Evolutionary conservation across 2,113 vertebrate species (phyloP).

Genomic region (Hyperoodon ampullatus): DNA sequence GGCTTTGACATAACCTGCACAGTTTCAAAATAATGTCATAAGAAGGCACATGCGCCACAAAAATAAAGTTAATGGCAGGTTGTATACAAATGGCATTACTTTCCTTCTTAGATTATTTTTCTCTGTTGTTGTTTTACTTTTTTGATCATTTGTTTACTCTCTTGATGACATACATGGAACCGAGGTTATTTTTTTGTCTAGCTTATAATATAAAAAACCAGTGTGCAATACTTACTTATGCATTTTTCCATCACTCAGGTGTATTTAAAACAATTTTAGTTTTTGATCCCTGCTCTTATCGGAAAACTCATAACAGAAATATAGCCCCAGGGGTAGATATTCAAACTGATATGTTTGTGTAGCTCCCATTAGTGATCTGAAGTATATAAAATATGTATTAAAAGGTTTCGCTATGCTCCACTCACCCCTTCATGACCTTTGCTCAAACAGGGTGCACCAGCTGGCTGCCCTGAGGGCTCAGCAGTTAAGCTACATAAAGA

Average conservation of each 20-base stretch:
- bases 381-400: constrained; percentile 21
- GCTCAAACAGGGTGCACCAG: not conserved
- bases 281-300: not conserved
- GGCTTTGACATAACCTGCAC: not conserved
- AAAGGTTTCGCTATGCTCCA: not conserved
- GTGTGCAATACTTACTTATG: not conserved
- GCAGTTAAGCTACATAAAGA: not conserved
- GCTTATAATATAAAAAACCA: not conserved
- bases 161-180: not conserved
- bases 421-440: constrained; percentile 5
- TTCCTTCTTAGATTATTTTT: not conserved
- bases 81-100: not conserved
- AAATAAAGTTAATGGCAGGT: not conserved
- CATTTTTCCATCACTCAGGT: not conserved
- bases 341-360: constrained; percentile 30
- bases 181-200: not conserved
- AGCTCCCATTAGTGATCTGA: constrained; percentile 35
- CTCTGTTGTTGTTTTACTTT: not conserved
- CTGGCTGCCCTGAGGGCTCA: not conserved
- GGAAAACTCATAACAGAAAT: constrained; percentile 34
- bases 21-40: not conserved
- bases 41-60: not conserved
- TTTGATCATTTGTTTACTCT: not conserved
- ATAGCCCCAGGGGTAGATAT: not conserved
- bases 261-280: not conserved